A percentile compares a stretch with the other conserved stretches of the same genome.
These are phyloP conservation scores for Isurus oxyrinchus DNA, from an alignment of 2,113 vertebrate genomes.

Conservation along the genomic window DNA sequence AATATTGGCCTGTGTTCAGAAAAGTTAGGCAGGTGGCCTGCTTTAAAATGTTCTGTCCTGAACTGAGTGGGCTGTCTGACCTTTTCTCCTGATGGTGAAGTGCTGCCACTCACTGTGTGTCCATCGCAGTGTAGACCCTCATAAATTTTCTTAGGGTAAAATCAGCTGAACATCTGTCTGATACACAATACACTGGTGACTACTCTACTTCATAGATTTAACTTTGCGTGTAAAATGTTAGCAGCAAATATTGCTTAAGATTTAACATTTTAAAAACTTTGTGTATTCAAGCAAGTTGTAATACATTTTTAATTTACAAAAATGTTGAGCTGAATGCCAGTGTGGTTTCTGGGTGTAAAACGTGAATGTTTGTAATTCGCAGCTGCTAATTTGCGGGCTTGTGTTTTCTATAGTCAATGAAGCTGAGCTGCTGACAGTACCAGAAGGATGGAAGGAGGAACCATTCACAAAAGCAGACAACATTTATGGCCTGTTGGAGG, in stretches of 20 bases:
- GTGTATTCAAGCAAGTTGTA: background rate
- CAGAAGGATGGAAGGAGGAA: conserved; percentile 88
- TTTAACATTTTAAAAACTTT: background rate
- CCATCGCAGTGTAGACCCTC: background rate
- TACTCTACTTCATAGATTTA: background rate
- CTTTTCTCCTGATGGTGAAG: background rate
- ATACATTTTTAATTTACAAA: background rate
- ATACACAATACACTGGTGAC: no score
- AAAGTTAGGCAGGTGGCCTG: background rate
- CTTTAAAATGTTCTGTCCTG: background rate
- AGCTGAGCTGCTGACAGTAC: conserved; percentile 79
- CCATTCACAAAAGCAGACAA: conserved; percentile 80
- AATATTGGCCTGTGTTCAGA: background rate
- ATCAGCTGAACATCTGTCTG: background rate
- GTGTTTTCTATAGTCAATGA: conserved; percentile 53
- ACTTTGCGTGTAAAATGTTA: background rate
- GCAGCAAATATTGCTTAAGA: background rate
- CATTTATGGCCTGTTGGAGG: conserved; percentile 81
- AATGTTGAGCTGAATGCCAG: background rate
- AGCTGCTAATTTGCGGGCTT: background rate
- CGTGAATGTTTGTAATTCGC: background rate
- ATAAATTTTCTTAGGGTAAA: background rate
- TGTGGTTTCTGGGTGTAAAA: background rate
- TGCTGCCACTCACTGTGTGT: background rate
- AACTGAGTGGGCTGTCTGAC: background rate